Evolutionary conservation across 2,888 invertebrate genomes (phyloP), one percentile per base, ranked within the genome.

Genomic region (Caenorhabditis sp.): DNA sequence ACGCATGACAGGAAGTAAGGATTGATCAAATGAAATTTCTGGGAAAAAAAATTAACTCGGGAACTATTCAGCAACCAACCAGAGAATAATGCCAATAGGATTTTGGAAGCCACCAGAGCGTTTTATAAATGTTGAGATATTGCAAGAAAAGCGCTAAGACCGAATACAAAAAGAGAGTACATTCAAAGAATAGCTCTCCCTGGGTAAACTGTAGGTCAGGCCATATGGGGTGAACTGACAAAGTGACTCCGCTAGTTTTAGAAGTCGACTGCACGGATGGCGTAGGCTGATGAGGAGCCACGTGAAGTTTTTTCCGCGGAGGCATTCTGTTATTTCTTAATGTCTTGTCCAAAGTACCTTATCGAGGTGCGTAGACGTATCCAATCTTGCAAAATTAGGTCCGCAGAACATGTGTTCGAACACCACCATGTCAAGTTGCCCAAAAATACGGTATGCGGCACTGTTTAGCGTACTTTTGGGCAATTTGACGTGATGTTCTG

Each of bases 71-170:
- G 4, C 15, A n/a, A 71, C 94, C 93, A 93, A 97, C 97, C 94
- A 98, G 94, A 79, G 96, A 95, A 91, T 96, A 95, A 90, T 95
- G 95, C 79, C 95, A 95, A 92, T 96, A 95, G 0, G 97, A 96
- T 92, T 97, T 95, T 0, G 97, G 96, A 67, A 98, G 92, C 98
- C 98, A 99, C 97, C 97, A 99, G 15, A 96, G 95, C 1, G 97
- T 97, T 87, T 96, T 95, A 92, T 98, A 98, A 44, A 98, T 94
- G 93, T 98, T 97, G 51, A 98, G 94, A 92, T 97, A 96, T 93
- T 99, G 98, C 71, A 97, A 94, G 69, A 95, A 92, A 24, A 96
- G 95, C 0, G 95, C 95, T 53, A 95, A 94, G 28, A 95, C 92
- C 0, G 95, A 95, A 92, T 96, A 96, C 13, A 95, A 92, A 92